phyloP scores from a whole-genome alignment of 2,113 vertebrate genomes.

The Pavo muticus region DNA sequence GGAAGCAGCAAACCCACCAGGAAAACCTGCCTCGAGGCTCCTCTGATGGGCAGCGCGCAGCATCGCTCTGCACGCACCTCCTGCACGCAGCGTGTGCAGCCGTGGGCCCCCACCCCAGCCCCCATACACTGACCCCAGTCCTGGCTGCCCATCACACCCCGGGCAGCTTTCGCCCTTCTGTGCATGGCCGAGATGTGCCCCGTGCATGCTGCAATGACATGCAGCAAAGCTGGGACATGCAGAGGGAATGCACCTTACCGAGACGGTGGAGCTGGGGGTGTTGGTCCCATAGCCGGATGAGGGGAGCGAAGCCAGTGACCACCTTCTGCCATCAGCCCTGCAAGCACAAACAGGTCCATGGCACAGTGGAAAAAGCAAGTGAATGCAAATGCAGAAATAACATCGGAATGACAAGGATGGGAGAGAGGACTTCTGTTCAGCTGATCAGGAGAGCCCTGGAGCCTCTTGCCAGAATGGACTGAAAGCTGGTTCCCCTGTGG shows the following conservation, averaged over 20 bases:
- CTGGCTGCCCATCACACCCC: neutral
- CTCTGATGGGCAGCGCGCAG: accelerated
- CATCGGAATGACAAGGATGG: neutral
- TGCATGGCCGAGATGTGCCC: accelerated
- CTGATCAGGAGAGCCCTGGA: neutral
- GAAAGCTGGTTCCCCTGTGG: accelerated
- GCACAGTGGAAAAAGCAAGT: neutral
- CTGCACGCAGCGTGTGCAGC: neutral
- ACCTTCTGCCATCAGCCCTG: slow-evolving; percentile 96
- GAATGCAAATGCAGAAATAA: neutral
- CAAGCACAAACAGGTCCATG: neutral
- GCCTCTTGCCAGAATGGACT: neutral
- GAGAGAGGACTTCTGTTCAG: neutral
- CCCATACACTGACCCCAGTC: neutral
- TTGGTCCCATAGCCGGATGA: slow-evolving; percentile 99
- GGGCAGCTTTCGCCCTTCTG: neutral
- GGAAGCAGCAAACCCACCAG: accelerated
- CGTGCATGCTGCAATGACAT: accelerated
- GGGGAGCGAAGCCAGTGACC: slow-evolving; percentile 96
- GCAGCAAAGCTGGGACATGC: too few relatives aligned
- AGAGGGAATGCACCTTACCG: slow-evolving; percentile 76
- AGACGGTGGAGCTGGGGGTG: slow-evolving; percentile 96
- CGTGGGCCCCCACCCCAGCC: too few relatives aligned
- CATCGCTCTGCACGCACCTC: too few relatives aligned
- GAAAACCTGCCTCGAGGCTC: neutral